Conservation (phyloP, 2,113 vertebrate genomes). For the Noturus placidus region DNA sequence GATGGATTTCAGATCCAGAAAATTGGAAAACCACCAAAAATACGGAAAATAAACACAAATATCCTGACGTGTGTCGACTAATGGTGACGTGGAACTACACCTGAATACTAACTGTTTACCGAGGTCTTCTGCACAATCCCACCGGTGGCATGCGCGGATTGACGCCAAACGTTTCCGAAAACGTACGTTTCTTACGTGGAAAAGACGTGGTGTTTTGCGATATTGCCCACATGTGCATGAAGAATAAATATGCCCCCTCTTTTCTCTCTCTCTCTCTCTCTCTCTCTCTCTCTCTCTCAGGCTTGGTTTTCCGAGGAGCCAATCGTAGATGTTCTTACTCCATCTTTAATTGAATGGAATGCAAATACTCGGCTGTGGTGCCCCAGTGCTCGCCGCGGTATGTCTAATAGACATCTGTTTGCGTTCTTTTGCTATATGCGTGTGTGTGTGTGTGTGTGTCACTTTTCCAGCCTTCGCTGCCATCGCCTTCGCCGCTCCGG, state of each 20-base stretch:
- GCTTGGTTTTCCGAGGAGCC: conserved; percentile 36
- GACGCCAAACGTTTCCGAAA: background rate
- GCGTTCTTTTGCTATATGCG: conserved; percentile 51
- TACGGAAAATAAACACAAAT: background rate
- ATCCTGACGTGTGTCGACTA: background rate
- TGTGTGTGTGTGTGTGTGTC: conserved; percentile 43
- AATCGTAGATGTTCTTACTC: conserved; percentile 49
- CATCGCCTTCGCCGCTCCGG: background rate
- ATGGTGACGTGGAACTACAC: background rate
- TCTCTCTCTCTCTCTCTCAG: background rate
- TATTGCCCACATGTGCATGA: background rate
- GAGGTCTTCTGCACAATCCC: background rate
- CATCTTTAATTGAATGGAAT: conserved; percentile 59
- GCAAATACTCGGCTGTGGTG: conserved; percentile 50
- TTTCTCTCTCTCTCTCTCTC: no score
- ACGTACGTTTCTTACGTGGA: background rate
- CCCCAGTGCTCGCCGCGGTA: conserved; percentile 45
- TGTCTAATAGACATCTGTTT: conserved; percentile 67
- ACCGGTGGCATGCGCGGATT: no score
- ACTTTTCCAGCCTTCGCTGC: conserved; percentile 39
- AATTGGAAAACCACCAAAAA: background rate
- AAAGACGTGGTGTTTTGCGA: background rate
- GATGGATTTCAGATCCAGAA: no score
- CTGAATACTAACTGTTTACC: background rate
- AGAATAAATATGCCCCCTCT: background rate